Conservation (phyloP, 2,797 vertebrate species). For the Siniperca scherzeri region DNA sequence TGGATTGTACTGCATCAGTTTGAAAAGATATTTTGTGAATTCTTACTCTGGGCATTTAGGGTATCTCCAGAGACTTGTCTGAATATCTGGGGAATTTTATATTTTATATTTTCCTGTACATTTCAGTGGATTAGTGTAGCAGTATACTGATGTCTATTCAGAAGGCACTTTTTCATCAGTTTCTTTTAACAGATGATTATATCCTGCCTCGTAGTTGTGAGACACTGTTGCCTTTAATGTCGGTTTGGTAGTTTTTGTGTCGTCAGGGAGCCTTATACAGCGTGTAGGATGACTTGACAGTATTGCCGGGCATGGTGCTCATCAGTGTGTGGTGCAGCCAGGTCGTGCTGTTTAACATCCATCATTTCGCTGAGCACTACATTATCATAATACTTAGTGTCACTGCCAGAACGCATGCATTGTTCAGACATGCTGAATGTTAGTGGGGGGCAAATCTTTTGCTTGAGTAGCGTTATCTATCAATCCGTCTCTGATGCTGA, state of each 20-base stretch:
- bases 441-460: conserved; percentile 83
- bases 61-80: conserved; percentile 46
- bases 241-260: conserved; percentile 61
- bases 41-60: conserved; percentile 56
- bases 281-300: conserved; percentile 78
- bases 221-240: conserved; percentile 61
- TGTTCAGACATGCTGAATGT: conserved; percentile 83
- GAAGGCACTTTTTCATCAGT: conserved; percentile 5
- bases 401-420: conserved; percentile 77
- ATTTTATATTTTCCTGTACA: conserved; percentile 39
- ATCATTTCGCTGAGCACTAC: conserved; percentile 81
- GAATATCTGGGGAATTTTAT: conserved; percentile 58
- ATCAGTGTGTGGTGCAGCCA: conserved; percentile 72
- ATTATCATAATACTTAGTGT: conserved; percentile 85
- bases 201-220: conserved; percentile 47
- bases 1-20: conserved; percentile 59
- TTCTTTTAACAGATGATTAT: conserved; percentile 50
- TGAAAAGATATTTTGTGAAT: conserved; percentile 70
- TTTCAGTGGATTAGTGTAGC: conserved; percentile 22
- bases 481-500: conserved; percentile 82
- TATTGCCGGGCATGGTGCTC: conserved; percentile 58
- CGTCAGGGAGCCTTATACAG: conserved; percentile 56
- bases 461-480: conserved; percentile 84
- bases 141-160: conserved; percentile 6
- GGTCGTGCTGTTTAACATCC: conserved; percentile 82